phyloP scores from a whole-genome alignment of 2,113 vertebrate genomes.

The Archocentrus centrarchus region DNA sequence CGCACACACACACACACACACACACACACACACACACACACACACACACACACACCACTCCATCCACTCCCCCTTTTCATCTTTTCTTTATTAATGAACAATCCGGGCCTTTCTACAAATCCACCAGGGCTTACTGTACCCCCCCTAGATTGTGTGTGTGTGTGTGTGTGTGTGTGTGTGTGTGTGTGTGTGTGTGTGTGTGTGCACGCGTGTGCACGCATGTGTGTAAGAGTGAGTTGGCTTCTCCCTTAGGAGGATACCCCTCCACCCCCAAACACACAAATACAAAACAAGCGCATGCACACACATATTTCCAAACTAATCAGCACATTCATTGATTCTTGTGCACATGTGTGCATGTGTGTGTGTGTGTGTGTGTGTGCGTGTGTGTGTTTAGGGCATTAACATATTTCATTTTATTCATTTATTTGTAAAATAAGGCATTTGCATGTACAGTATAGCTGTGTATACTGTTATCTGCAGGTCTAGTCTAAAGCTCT shows the following conservation, averaged over 20 bases:
- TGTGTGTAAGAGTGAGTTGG: neutral
- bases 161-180: constrained; percentile 4
- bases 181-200: constrained; percentile 4
- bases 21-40: constrained; percentile 29
- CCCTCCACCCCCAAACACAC: neutral
- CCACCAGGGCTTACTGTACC: constrained; percentile 62
- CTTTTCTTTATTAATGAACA: constrained; percentile 84
- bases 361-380: constrained; percentile 1
- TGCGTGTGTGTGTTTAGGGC: neutral
- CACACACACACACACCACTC: neutral
- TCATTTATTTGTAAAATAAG: neutral
- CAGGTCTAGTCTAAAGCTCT: neutral
- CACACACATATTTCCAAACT: constrained; percentile 47
- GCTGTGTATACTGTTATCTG: neutral
- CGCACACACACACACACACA: constrained; percentile 21
- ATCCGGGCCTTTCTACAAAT: constrained; percentile 78
- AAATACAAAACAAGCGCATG: constrained; percentile 5
- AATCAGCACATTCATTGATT: constrained; percentile 38
- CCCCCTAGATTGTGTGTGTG: constrained; percentile 29
- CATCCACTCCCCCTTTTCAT: constrained; percentile 66
- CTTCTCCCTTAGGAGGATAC: constrained; percentile 45
- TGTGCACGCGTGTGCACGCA: neutral
- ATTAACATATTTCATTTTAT: neutral
- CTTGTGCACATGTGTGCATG: constrained; percentile 9
- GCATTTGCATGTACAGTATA: neutral